These are phyloP conservation scores for Hemaris fuciformis DNA, from an alignment of 2,888 invertebrate genomes.

Conservation along the genomic window DNA sequence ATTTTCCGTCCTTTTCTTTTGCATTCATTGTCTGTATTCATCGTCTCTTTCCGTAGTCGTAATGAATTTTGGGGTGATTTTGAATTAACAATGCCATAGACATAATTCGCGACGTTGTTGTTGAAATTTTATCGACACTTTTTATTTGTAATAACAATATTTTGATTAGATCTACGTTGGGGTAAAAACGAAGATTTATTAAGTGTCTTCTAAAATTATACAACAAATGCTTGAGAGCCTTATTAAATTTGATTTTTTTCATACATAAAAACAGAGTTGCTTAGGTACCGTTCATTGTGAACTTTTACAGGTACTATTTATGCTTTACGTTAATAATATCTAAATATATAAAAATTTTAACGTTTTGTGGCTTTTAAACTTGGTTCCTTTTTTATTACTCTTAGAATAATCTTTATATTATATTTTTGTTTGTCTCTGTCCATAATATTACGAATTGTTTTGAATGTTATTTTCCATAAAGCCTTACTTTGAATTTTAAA, in stretches of 20 bases:
- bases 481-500: too few species aligned
- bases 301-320: too few species aligned
- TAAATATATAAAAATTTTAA: too few species aligned
- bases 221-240: background rate
- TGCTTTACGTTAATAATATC: too few species aligned
- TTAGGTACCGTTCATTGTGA: too few species aligned
- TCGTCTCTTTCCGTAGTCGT: slow-evolving; percentile 50
- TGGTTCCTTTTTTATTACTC: too few species aligned
- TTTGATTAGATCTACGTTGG: background rate
- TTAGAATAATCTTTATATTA: too few species aligned
- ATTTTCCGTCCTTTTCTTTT: slow-evolving; percentile 49
- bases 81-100: slow-evolving; percentile 69
- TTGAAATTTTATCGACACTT: slow-evolving; percentile 39
- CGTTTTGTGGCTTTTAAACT: too few species aligned
- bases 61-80: slow-evolving; percentile 68
- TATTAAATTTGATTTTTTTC: background rate
- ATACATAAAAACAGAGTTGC: too few species aligned
- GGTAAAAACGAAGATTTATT: background rate
- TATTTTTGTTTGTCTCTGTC: too few species aligned
- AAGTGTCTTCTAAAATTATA: background rate
- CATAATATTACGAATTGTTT: too few species aligned
- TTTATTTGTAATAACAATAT: background rate
- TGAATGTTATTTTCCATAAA: too few species aligned
- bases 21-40: slow-evolving; percentile 30
- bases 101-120: slow-evolving; percentile 63